Percentiles rank a stretch among this genome's conserved stretches.
phyloP scores from a whole-genome alignment of 2,113 vertebrate genomes.

The Neoarius graeffei region DNA sequence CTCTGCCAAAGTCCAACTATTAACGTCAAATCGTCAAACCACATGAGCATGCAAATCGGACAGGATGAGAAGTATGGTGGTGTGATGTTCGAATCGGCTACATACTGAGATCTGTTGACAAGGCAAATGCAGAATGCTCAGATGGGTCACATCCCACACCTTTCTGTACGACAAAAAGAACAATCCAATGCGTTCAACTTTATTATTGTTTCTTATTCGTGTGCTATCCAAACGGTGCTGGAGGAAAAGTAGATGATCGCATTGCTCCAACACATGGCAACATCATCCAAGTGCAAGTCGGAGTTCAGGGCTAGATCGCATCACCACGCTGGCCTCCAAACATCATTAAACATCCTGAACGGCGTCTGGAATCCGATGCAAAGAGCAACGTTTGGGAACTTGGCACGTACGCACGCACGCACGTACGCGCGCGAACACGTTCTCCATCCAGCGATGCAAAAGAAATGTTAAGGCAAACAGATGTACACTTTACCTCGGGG shows the following conservation, averaged over 20 bases:
- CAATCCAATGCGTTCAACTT: background rate
- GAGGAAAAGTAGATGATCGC: background rate
- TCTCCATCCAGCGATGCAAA: background rate
- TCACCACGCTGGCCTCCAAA: background rate
- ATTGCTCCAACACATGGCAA: background rate
- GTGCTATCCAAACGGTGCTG: background rate
- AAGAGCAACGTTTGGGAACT: background rate
- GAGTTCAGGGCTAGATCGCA: background rate
- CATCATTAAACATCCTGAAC: background rate
- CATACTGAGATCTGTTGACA: constrained; percentile 13
- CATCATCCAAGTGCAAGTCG: background rate
- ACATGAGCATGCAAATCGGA: background rate
- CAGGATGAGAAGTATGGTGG: background rate
- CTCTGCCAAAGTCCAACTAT: background rate
- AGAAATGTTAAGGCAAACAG: background rate
- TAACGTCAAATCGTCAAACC: background rate
- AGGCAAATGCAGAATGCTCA: constrained; percentile 14
- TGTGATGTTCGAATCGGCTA: background rate
- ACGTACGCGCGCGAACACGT: background rate
- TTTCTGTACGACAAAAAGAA: constrained; percentile 11
- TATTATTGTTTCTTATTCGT: background rate
- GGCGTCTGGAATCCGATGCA: background rate
- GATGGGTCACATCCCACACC: constrained; percentile 43
- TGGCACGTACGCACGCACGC: background rate
- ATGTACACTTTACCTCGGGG: constrained; percentile 46